phyloP scores from a whole-genome alignment of 2,113 vertebrate species.

The Lagopus leucura region DNA sequence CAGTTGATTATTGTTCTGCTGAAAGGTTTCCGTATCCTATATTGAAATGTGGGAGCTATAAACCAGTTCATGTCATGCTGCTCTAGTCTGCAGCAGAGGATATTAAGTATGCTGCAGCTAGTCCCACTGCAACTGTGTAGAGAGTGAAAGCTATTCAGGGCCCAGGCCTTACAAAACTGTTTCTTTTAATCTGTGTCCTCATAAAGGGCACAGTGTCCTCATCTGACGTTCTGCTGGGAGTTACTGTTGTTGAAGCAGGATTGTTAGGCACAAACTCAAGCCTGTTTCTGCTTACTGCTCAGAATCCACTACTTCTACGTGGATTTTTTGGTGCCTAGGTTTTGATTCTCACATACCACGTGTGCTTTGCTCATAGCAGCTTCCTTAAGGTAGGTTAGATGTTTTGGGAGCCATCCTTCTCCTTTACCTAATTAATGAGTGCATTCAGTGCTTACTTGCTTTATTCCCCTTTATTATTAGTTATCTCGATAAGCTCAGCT shows the following conservation, averaged over 20 bases:
- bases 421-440: neutral
- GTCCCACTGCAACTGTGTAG: neutral
- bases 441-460: neutral
- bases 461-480: neutral
- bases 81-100: neutral
- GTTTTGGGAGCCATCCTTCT: neutral
- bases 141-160: neutral
- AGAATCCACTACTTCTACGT: neutral
- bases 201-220: neutral
- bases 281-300: neutral
- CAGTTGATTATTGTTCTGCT: neutral
- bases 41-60: neutral
- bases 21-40: neutral
- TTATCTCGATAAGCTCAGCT: neutral
- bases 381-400: neutral
- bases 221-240: neutral
- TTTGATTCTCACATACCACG: neutral
- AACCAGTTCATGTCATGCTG: accelerated
- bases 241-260: neutral
- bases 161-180: neutral
- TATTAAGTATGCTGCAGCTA: neutral
- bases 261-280: neutral
- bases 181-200: neutral
- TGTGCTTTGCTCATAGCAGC: neutral
- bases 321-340: neutral